Evolutionary conservation across 2,888 invertebrate species (phyloP), one percentile per base, ranked within the genome.

Genomic region (Crossocerus cetratus): DNA sequence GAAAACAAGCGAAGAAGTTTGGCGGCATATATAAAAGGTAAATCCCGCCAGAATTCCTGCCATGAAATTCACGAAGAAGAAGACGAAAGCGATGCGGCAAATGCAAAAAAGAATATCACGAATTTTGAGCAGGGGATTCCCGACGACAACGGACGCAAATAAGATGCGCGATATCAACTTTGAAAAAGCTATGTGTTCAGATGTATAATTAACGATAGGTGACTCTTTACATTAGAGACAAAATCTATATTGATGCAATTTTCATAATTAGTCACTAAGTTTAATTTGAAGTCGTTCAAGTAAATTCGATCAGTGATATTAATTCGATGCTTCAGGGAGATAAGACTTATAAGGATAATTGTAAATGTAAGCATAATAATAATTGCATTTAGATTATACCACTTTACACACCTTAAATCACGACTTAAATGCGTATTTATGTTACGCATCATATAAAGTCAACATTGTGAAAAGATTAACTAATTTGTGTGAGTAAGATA

Each of bases 1-100:
- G 92, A 92, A 77, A 91, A 90, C 73, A 92, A 92, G 83, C 91
- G 92, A 74, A 89, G 93, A 54, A 91, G 91, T 2, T 84, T 93
- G 2, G 91, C 91, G 2, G 90, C 90, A 64, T 93, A 92, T 81
- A 90, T 92, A 76, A 88, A 91, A 60, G 91, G 90, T 72, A 92
- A 92, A 69, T 89, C 91, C n/a, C 90, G 90, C 20, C 90, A 90
- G n/a, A 91, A 91, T 79, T 90, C 91, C 72, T 90, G 91, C 78
- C 89, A 91, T 64, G 91, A 92, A 78, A 91, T 92, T 73, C 90
- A 91, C 78, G 92, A 92, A 78, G 92, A 92, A 69, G 91, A 91
- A 58, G 80, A 72, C 44, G 80, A 77, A 60, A 57, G 66, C 54
- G 71, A 74, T 61, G 13, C n/a, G 2, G 2, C 22, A 70, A 66